These are phyloP conservation scores for Hippoglossus stenolepis DNA, from an alignment of 2,113 vertebrate species.

Conservation along the genomic window DNA sequence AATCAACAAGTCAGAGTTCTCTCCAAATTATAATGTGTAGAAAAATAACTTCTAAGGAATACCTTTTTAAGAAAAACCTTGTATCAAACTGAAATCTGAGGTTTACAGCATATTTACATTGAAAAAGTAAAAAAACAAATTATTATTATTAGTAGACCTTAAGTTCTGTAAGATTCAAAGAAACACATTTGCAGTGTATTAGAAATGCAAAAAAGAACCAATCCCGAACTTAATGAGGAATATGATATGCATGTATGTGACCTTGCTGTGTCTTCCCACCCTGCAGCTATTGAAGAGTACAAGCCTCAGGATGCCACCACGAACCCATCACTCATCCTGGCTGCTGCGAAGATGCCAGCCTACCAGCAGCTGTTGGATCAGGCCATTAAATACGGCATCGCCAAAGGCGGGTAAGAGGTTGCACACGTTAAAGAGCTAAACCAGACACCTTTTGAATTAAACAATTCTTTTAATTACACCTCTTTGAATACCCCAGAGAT, in stretches of 20 bases:
- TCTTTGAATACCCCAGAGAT: not conserved
- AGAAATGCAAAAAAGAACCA: not conserved
- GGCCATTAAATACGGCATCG: slow-evolving; percentile 89
- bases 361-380: slow-evolving; percentile 92
- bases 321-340: slow-evolving; percentile 96
- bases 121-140: no score
- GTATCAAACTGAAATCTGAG: no score
- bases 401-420: slow-evolving; percentile 87
- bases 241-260: not conserved
- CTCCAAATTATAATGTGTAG: no score
- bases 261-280: not conserved
- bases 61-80: no score
- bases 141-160: no score
- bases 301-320: slow-evolving; percentile 98
- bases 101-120: no score
- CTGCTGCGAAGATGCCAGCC: slow-evolving; percentile 93
- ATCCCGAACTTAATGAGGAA: no score
- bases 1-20: not conserved
- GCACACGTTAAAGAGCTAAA: not conserved
- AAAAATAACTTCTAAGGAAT: no score
- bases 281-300: slow-evolving; percentile 93
- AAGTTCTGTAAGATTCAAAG: no score
- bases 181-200: no score
- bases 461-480: not conserved
- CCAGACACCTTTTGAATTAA: no score